Percentiles rank a stretch among this genome's conserved stretches.
Conservation (phyloP, 2,888 invertebrate genomes). For the Perizoma affinitatum region DNA sequence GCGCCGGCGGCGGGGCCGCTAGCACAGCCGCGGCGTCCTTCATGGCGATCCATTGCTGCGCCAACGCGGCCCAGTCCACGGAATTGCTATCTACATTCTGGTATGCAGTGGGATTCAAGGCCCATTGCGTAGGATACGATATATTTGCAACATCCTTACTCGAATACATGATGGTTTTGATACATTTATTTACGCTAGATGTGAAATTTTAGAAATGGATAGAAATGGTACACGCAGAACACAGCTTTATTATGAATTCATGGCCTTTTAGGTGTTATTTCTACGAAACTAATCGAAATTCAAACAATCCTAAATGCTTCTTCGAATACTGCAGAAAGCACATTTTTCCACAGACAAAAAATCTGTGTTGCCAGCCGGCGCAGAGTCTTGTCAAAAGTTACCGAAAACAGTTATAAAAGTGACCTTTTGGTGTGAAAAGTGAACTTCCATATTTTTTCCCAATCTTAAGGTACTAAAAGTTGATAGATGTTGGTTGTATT, state of each 20-base stretch:
- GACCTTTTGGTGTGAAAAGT: too few relatives aligned
- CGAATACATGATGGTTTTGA: slow-evolving; percentile 76
- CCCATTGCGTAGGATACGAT: slow-evolving; percentile 90
- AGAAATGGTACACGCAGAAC: slow-evolving; percentile 7
- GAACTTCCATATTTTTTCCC: too few relatives aligned
- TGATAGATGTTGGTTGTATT: too few relatives aligned
- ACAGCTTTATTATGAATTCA: background rate
- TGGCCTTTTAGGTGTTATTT: slow-evolving; percentile 2
- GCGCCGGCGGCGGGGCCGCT: slow-evolving; percentile 83
- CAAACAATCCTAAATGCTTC: slow-evolving; percentile 22
- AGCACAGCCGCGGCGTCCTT: slow-evolving; percentile 88
- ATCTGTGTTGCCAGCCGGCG: too few relatives aligned
- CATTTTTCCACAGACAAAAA: slow-evolving; percentile 25
- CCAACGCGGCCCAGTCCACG: slow-evolving; percentile 98
- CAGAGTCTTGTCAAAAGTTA: too few relatives aligned
- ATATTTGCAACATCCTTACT: slow-evolving; percentile 86
- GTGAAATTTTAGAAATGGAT: slow-evolving; percentile 15
- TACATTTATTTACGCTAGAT: slow-evolving; percentile 30
- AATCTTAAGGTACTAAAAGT: too few relatives aligned
- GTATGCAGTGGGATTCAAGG: slow-evolving; percentile 91
- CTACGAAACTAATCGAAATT: slow-evolving; percentile 10
- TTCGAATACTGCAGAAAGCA: slow-evolving; percentile 18
- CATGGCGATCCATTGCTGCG: slow-evolving; percentile 99
- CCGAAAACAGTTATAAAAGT: too few relatives aligned
- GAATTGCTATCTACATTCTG: slow-evolving; percentile 92